A percentile compares a stretch with the other conserved stretches of the same genome.
Conservation (phyloP, 2,113 vertebrate species). For the Gadus macrocephalus region DNA sequence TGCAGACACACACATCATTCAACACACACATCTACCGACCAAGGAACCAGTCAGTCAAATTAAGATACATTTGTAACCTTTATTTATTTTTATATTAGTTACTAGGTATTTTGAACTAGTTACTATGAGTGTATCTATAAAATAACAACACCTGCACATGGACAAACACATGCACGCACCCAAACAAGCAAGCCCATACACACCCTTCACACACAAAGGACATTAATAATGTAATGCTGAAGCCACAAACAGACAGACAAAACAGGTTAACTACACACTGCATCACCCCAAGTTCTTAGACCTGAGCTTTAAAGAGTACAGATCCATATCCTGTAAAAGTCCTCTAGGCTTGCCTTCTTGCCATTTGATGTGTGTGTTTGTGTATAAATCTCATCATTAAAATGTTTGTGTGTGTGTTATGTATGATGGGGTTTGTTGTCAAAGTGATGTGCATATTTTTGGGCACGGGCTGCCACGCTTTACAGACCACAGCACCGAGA, state of each 20-base stretch:
- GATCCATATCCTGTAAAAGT: constrained; percentile 27
- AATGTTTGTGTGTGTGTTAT: constrained; percentile 32
- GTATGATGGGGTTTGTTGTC: constrained; percentile 35
- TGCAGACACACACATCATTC: constrained; percentile 42
- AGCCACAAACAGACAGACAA: constrained; percentile 3
- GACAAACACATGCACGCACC: constrained; percentile 1
- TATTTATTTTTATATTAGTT: no score
- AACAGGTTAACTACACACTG: neutral
- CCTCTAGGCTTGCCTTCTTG: neutral
- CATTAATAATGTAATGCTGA: neutral
- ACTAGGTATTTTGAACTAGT: no score
- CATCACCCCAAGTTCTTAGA: neutral
- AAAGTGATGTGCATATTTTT: constrained; percentile 71
- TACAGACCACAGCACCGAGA: constrained; percentile 67
- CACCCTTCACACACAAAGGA: neutral
- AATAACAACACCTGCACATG: neutral
- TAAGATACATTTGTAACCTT: no score
- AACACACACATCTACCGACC: neutral
- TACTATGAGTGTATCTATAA: no score
- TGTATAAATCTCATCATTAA: constrained; percentile 60
- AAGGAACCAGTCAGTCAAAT: neutral
- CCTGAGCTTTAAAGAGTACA: neutral
- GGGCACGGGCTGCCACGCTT: constrained; percentile 66
- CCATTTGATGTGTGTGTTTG: neutral
- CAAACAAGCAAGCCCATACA: neutral